Evolutionary conservation across 2,797 vertebrate species (phyloP), one percentile per base, ranked within the genome.

Genomic region (Crocidura indochinensis): DNA sequence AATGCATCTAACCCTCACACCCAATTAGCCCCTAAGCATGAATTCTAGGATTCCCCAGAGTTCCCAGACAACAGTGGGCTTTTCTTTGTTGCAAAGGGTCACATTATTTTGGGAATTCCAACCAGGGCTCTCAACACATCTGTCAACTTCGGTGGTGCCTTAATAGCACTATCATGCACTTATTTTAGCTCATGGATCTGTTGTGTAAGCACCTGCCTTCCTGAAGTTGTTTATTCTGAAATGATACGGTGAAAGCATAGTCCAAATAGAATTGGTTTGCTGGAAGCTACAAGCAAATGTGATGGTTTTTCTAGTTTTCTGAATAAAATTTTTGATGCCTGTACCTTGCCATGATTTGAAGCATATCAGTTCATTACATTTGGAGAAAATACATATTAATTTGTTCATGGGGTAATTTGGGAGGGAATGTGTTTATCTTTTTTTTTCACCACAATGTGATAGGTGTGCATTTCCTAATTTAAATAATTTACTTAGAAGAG

Each of bases 401-500:
- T 29, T 86, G 24, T 92, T 97, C 87, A 92, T 92, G 68, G 95
- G 95, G 86, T 53, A 94, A 68, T 74, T 94, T 92, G 92, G 56
- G 84, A 93, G 62, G 38, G 67, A 96, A 44, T 47, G 11, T 81
- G 69, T 92, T 96, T 88, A 93, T 95, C 76, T 93, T 74, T 38
- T 74, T 38, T 89, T 92, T 95, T 96, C 83, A 77, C 75, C 88
- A 87, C 83, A 96, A 96, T 82, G 95, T 96, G 96, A 96, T 91
- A 93, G 91, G 93, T 90, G 73, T 94, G 94, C 94, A 94, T 94
- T 96, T 84, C 75, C 60, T 96, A 96, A 95, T 95, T 91, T 97
- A 91, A 97, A 97, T 95, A 96, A 97, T 97, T 96, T 96, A 95
- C 96, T 96, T 95, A 88, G 74, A 91, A 78, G 83, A 78, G 78